phyloP scores from a whole-genome alignment of 2,888 invertebrate genomes.

The Ophion obscuratus region DNA sequence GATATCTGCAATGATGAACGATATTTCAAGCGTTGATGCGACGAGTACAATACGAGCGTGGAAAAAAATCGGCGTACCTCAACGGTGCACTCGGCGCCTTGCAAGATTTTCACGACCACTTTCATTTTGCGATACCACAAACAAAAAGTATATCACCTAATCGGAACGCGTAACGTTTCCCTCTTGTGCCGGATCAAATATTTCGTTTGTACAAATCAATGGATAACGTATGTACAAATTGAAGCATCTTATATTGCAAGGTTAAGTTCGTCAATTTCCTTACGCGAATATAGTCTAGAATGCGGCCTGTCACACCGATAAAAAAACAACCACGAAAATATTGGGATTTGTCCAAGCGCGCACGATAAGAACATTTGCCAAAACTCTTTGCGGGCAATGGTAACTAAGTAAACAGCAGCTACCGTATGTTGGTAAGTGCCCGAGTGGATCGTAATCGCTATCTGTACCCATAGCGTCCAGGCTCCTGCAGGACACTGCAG shows the following conservation, averaged over 20 bases:
- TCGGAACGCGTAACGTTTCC: slow-evolving; percentile 3
- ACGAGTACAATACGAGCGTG: slow-evolving; percentile 16
- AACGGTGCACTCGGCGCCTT: slow-evolving; percentile 89
- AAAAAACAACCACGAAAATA: neutral
- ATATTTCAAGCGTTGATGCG: neutral
- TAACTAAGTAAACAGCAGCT: neutral
- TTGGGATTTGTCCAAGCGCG: neutral
- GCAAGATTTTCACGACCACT: slow-evolving; percentile 89
- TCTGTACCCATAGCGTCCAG: too few relatives aligned
- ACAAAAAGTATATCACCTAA: slow-evolving; percentile 2
- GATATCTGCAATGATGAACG: slow-evolving; percentile 76
- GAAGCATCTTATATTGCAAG: slow-evolving; percentile 72
- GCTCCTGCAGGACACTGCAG: too few relatives aligned
- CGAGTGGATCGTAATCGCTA: too few relatives aligned
- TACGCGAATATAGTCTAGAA: neutral
- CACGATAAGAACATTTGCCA: neutral
- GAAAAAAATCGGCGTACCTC: slow-evolving; percentile 84
- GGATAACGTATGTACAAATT: slow-evolving; percentile 56
- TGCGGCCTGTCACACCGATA: neutral
- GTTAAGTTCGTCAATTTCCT: slow-evolving; percentile 70
- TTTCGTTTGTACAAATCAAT: slow-evolving; percentile 50
- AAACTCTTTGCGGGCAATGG: neutral
- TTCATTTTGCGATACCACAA: slow-evolving; percentile 86
- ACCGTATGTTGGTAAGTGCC: neutral
- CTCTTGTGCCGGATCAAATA: slow-evolving; percentile 63